Base-by-base conservation (phyloP, 1,140 invertebrate species). In the Drosophila tristis region DNA sequence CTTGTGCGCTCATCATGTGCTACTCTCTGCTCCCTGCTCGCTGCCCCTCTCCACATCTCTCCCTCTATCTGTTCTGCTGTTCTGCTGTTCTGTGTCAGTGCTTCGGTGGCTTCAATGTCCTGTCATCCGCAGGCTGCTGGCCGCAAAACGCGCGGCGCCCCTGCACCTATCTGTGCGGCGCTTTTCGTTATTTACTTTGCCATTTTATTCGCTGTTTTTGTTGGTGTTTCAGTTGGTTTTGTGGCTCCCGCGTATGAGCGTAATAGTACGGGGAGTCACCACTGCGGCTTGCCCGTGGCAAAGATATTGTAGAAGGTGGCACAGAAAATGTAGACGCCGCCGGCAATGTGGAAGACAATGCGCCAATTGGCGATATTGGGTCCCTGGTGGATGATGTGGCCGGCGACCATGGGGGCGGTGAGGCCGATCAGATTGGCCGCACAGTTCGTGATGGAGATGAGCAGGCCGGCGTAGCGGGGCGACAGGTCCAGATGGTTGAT, bases 301-400 rank as follows among this genome's bases (percentile, higher is more conserved):
- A 97, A 96, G n/a, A 97, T 78, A 55, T 95, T 92, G 92, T 96
- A 98, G 78, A 97, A 94, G 1, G 95, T 93, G 7, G 94, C 95
- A 60, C 95, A 96, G n/a, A 95, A 90, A 2, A 95, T 92, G 90
- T 97, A 97, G 1, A 98, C 93, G 5, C 84, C 94, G 2, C 95
- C 94, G 0, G 96, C 95, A 13, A 97, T 95, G 91, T 96, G 95
- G 92, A 98, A 98, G 2, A 98, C 96, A 58, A 94, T 95, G 55
- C 95, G 94, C 97, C 97, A 98, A 82, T 96, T 95, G 2, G 93
- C 94, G 91, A 96, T 94, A 0, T 95, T 95, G 57, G 95, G 95
- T 96, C 67, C 93, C 80, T 94, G 93, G 68, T 95, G 93, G 71
- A 96, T 95, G 63, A 97, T 94, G 80, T 96, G 93, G 16, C 96